Conservation (phyloP, 2,888 invertebrate genomes). For the Empis stercorea region DNA sequence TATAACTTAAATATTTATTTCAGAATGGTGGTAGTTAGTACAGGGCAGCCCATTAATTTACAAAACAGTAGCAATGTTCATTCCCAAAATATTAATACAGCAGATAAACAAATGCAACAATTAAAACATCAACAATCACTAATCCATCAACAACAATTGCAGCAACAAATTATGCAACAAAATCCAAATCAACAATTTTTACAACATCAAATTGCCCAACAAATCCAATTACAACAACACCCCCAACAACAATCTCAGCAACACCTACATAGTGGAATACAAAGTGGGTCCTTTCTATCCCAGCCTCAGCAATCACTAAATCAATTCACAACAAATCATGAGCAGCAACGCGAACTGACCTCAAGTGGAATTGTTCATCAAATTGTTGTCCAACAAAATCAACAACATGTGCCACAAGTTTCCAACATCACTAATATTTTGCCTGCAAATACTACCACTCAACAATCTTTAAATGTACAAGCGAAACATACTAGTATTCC, state of each 20-base stretch:
- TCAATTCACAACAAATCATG: constrained; percentile 7
- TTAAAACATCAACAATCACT: constrained; percentile 25
- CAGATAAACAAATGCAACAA: constrained; percentile 23
- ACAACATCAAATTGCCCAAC: constrained; percentile 26
- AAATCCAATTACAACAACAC: constrained; percentile 25
- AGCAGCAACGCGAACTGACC: constrained; percentile 11
- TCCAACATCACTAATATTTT: background rate
- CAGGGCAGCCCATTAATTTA: constrained; percentile 31
- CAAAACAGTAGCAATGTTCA: constrained; percentile 29
- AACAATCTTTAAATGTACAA: no score
- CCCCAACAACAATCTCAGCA: constrained; percentile 1
- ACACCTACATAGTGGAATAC: constrained; percentile 17
- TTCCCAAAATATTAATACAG: constrained; percentile 15
- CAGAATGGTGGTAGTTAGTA: constrained; percentile 37
- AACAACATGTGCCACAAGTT: background rate
- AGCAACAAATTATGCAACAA: constrained; percentile 28
- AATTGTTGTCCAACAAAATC: background rate
- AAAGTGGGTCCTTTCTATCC: constrained; percentile 16
- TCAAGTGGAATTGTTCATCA: constrained; percentile 22
- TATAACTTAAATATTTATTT: no score
- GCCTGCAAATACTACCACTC: background rate
- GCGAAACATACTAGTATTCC: background rate
- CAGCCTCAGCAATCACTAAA: constrained; percentile 14
- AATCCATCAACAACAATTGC: constrained; percentile 28
- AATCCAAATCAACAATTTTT: constrained; percentile 20